Evolutionary conservation across 2,797 vertebrate genomes (phyloP).

Genomic region (Acanthis flammea): DNA sequence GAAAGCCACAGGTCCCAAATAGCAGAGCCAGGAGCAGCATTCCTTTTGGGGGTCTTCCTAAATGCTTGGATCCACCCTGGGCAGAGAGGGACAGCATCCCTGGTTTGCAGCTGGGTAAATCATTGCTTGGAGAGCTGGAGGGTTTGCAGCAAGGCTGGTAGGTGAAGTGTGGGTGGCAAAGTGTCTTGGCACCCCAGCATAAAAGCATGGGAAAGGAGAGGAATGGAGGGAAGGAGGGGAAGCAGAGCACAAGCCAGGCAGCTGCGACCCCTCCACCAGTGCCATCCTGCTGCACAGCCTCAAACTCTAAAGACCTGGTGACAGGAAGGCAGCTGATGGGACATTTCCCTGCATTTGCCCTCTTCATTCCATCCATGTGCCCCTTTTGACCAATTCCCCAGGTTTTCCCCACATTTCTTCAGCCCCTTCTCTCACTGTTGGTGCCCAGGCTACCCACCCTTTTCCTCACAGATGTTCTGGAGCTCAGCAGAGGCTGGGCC

Average conservation of each 20-base stretch:
- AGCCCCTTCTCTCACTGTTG: accelerated
- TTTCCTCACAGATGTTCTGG: not conserved
- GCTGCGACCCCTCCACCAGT: not conserved
- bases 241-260: not conserved
- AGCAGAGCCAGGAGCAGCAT: not conserved
- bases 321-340: not conserved
- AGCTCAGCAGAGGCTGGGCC: not conserved
- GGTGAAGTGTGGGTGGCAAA: not conserved
- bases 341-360: not conserved
- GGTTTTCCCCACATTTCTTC: not conserved
- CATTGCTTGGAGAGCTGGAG: not conserved
- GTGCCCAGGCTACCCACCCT: not conserved
- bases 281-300: accelerated
- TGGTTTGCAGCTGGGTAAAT: not conserved
- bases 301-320: accelerated
- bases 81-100: not conserved
- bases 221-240: not conserved
- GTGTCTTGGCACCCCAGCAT: not conserved
- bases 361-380: not conserved
- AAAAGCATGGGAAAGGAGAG: not conserved
- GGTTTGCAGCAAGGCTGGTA: not conserved
- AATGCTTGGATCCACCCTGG: not conserved
- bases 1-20: not conserved
- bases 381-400: not conserved
- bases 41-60: not conserved